A percentile compares a stretch with the other conserved stretches of the same genome.
Evolutionary conservation across 2,797 vertebrate species (phyloP).

Genomic region (Gymnothorax javanicus): DNA sequence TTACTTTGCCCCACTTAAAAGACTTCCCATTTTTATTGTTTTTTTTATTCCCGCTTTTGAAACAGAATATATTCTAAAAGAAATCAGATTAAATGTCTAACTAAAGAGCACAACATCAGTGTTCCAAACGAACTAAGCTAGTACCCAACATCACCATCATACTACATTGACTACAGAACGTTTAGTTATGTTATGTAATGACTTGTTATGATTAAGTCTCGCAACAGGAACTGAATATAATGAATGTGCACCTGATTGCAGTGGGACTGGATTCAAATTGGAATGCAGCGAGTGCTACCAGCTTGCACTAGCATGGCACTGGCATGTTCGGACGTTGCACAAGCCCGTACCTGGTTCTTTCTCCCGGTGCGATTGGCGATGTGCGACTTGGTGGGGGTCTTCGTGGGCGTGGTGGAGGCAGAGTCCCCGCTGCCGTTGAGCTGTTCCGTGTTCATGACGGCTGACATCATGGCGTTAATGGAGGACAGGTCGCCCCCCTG

Average conservation of each 20-base stretch:
- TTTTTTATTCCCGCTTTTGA: no score
- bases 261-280: neutral
- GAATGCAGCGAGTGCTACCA: neutral
- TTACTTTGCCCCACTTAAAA: no score
- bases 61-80: no score
- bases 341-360: conserved; percentile 77
- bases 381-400: conserved; percentile 63
- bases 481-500: conserved; percentile 81
- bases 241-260: neutral
- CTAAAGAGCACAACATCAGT: no score
- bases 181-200: neutral
- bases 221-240: neutral
- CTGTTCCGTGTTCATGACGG: conserved; percentile 82
- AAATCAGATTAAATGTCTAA: no score
- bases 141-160: no score
- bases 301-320: no score
- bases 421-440: conserved; percentile 73
- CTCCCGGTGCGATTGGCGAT: conserved; percentile 79
- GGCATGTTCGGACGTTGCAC: neutral
- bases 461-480: conserved; percentile 92
- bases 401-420: conserved; percentile 77
- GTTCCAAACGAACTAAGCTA: no score
- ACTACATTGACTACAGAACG: no score
- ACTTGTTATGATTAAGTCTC: neutral
- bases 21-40: no score